Percentiles rank a stretch among this genome's conserved stretches.
Conservation (phyloP, 2,888 invertebrate species). For the Noctua fimbriata region DNA sequence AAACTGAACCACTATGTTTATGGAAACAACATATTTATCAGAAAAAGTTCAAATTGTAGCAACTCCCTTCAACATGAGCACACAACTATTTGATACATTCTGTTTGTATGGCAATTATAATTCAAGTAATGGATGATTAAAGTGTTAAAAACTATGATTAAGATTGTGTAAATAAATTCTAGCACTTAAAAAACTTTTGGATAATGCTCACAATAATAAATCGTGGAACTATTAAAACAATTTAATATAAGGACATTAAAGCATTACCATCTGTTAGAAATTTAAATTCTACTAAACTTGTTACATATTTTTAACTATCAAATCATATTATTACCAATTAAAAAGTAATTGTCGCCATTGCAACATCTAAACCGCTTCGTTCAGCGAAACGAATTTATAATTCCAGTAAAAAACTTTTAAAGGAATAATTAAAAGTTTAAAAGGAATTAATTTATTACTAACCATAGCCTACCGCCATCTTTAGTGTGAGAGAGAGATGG, state of each 20-base stretch:
- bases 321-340: slow-evolving; percentile 7
- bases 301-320: background rate
- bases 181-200: background rate
- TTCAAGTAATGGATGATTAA: background rate
- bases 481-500: background rate
- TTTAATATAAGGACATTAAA: background rate
- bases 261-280: background rate
- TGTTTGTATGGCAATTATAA: background rate
- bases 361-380: slow-evolving; percentile 38
- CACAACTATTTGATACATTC: too few species aligned
- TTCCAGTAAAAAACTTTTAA: slow-evolving; percentile 50
- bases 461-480: slow-evolving; percentile 22
- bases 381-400: slow-evolving; percentile 46
- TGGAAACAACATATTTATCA: background rate
- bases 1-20: background rate
- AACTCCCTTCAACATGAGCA: too few species aligned
- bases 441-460: slow-evolving; percentile 62
- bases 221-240: background rate
- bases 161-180: background rate
- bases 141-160: background rate
- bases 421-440: slow-evolving; percentile 66
- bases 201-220: background rate
- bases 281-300: background rate
- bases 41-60: too few species aligned
- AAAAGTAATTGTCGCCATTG: slow-evolving; percentile 3